A percentile compares a stretch with the other conserved stretches of the same genome.
These are phyloP conservation scores for Lathamus discolor DNA, from an alignment of 2,113 vertebrate species.

Conservation along the genomic window DNA sequence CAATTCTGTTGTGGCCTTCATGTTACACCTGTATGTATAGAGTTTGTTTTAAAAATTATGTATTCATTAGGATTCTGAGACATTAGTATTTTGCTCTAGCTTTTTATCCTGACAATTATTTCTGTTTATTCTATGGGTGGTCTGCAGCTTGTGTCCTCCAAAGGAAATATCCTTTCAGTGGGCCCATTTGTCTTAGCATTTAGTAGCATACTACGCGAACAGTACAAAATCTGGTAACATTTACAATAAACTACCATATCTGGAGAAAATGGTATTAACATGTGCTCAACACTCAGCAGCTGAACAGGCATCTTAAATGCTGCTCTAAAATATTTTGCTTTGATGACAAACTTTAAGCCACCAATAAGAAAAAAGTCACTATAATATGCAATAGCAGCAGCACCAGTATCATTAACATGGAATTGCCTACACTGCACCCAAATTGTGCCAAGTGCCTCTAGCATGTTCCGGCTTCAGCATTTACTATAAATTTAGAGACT, in stretches of 20 bases:
- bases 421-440: background rate
- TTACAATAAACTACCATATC: slow-evolving; percentile 63
- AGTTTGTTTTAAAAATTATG: background rate
- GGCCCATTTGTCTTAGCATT: slow-evolving; percentile 51
- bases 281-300: slow-evolving; percentile 50
- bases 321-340: slow-evolving; percentile 28
- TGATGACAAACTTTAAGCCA: slow-evolving; percentile 31
- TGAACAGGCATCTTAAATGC: slow-evolving; percentile 20
- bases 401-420: background rate
- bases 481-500: background rate
- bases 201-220: slow-evolving; percentile 26
- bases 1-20: background rate
- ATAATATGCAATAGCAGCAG: background rate
- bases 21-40: background rate
- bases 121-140: slow-evolving; percentile 27
- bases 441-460: background rate
- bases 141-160: slow-evolving; percentile 30
- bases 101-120: slow-evolving; percentile 50
- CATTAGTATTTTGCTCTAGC: slow-evolving; percentile 8
- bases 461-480: background rate
- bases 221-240: slow-evolving; percentile 56
- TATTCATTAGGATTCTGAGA: background rate
- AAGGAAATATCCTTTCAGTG: slow-evolving; percentile 61
- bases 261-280: slow-evolving; percentile 61
- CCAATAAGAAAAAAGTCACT: background rate